phyloP scores from a whole-genome alignment of 2,113 vertebrate genomes.

The Otus sunia region DNA sequence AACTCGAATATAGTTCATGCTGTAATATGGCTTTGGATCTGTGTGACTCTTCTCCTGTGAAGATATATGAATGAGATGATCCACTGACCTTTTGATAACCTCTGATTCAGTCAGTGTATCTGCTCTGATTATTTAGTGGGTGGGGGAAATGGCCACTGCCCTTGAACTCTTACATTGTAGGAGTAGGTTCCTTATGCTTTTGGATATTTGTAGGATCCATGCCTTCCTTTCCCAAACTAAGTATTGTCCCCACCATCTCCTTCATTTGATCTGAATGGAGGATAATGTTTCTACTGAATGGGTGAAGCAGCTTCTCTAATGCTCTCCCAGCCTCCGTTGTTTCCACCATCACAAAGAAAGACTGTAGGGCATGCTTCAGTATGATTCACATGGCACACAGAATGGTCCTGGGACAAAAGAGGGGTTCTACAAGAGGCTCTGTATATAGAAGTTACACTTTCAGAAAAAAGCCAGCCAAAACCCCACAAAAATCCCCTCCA shows the following conservation, averaged over 20 bases:
- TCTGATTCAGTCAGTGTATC: background rate
- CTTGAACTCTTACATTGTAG: background rate
- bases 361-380: fast-evolving
- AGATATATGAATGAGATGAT: background rate
- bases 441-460: background rate
- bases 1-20: background rate
- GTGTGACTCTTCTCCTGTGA: background rate
- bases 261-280: background rate
- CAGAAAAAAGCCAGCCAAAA: background rate
- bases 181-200: background rate
- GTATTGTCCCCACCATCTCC: fast-evolving
- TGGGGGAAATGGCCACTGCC: background rate
- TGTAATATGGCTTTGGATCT: background rate
- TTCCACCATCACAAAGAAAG: background rate
- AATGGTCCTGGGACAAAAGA: background rate
- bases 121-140: background rate
- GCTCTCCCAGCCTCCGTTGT: background rate
- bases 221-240: background rate
- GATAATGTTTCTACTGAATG: background rate
- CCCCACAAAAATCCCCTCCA: fast-evolving
- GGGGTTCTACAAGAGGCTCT: background rate
- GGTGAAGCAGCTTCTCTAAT: background rate
- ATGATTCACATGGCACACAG: fast-evolving
- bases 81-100: background rate
- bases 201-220: background rate